These are phyloP conservation scores for Magallana ariakensis DNA, from an alignment of 1,140 invertebrate species.

Conservation along the genomic window DNA sequence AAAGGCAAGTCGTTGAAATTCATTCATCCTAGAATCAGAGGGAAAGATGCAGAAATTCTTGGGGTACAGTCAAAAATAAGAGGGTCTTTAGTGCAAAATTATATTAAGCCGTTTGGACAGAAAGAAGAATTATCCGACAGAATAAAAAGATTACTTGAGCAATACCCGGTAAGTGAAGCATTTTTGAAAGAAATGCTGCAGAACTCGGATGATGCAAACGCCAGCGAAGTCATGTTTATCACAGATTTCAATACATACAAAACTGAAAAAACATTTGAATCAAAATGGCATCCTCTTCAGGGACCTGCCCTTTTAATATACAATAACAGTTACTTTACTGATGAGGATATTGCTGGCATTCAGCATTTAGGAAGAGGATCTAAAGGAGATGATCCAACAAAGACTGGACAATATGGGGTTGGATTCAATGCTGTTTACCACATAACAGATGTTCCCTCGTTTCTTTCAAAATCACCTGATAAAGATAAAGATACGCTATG, in stretches of 20 bases:
- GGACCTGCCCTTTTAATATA: constrained; percentile 75
- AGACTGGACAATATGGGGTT: constrained; percentile 75
- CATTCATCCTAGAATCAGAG: constrained; percentile 60
- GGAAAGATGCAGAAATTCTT: constrained; percentile 53
- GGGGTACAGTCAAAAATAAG: constrained; percentile 67
- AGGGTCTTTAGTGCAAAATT: constrained; percentile 47
- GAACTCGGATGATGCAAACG: constrained; percentile 81
- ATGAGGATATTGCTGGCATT: constrained; percentile 73
- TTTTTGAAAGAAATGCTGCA: constrained; percentile 75
- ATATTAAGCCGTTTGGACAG: constrained; percentile 69
- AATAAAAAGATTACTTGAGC: constrained; percentile 69
- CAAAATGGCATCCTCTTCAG: constrained; percentile 67
- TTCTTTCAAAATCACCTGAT: constrained; percentile 66
- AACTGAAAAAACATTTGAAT: constrained; percentile 61
- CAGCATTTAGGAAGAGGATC: constrained; percentile 72
- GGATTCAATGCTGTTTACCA: constrained; percentile 78
- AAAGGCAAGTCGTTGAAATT: constrained; percentile 59
- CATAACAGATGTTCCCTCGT: constrained; percentile 76
- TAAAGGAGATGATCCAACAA: constrained; percentile 66
- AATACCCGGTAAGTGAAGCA: constrained; percentile 71
- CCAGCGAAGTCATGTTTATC: constrained; percentile 75
- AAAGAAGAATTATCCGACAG: constrained; percentile 72
- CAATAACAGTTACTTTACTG: constrained; percentile 74
- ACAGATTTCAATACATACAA: constrained; percentile 67
- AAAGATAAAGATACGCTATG: constrained; percentile 70